Base-by-base conservation (phyloP, 2,797 vertebrate species). In the Enteromius anoplus region DNA sequence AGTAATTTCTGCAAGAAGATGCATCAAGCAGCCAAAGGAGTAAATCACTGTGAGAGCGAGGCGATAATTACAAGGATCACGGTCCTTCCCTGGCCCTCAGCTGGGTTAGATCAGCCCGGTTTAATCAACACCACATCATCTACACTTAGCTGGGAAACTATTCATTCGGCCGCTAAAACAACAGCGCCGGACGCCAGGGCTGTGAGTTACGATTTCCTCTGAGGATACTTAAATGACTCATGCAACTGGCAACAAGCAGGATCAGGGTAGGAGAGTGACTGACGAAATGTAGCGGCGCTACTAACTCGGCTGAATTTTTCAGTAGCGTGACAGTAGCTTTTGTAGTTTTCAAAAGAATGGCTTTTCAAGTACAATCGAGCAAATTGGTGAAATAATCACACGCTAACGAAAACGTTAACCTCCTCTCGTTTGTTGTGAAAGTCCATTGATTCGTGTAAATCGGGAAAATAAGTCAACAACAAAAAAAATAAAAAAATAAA, bases 81-180 rank as follows among this genome's bases (percentile, higher is more conserved):
- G 90, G 90, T 87, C 89, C 87, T 84, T 65, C 82, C 83, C 87
- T 90, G 86, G 86, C 86, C 89, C 90, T 88, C 75, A 40, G 91
- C 89, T 85, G 93, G 91, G 93, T 93, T 91, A 90, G 91, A 90
- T 91, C 60, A 87, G 91, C 88, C 88, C 78, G 40, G 84, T 21
- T 77, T 91, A 91, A 93, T 93, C 92, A 94, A 90, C 92, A 90
- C 90, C 91, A 91, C 91, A 93, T 95, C 89, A 91, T 92, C 88
- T 87, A 86, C 91, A 92, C 89, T 62, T 82, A 91, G 89, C 89
- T 92, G 92, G 88, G 91, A 92, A 93, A 93, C 66, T 87, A 91
- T 90, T 93, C 89, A 88, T 87, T 88, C 88, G 87, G 91, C 84
- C 88, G 87, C 86, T 91, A 89, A 91, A 87, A 85, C 71, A 90